Evolutionary conservation across 2,113 vertebrate species (phyloP).

Genomic region (Paradisaea rubra): DNA sequence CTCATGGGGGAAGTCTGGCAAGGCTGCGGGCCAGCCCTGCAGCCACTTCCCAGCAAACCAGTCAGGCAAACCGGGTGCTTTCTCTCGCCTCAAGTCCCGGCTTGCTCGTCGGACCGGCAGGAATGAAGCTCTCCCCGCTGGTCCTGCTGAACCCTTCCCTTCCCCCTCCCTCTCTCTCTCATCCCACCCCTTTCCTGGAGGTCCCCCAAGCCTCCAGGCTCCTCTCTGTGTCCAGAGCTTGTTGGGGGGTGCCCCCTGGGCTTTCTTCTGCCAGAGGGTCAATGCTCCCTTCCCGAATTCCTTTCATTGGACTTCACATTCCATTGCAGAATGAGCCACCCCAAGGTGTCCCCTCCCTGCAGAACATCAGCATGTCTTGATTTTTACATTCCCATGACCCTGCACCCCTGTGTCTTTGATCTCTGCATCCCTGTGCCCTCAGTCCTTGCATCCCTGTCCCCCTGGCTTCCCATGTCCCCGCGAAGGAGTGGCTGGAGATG

Average conservation of each 20-base stretch:
- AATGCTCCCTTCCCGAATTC: background rate
- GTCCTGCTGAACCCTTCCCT: slow-evolving; percentile 9
- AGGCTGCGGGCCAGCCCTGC: background rate
- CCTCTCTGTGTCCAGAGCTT: background rate
- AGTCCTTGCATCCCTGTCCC: background rate
- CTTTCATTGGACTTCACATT: background rate
- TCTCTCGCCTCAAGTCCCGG: background rate
- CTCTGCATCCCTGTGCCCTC: background rate
- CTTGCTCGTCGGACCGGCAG: background rate
- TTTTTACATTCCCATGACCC: background rate
- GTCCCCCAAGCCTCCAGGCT: background rate
- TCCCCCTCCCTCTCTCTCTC: background rate
- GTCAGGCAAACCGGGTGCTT: background rate
- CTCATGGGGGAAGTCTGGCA: background rate
- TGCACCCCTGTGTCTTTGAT: background rate
- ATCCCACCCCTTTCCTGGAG: rapidly evolving
- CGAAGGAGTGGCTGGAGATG: background rate
- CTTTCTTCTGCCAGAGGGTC: background rate
- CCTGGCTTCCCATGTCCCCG: background rate
- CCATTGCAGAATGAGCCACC: rapidly evolving
- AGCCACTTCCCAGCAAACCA: slow-evolving; percentile 26
- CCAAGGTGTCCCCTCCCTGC: background rate
- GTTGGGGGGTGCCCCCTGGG: rapidly evolving
- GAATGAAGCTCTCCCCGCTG: slow-evolving; percentile 1
- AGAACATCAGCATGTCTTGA: background rate